Evolutionary conservation across 2,888 invertebrate genomes (phyloP).

Genomic region (Pammene aurita): DNA sequence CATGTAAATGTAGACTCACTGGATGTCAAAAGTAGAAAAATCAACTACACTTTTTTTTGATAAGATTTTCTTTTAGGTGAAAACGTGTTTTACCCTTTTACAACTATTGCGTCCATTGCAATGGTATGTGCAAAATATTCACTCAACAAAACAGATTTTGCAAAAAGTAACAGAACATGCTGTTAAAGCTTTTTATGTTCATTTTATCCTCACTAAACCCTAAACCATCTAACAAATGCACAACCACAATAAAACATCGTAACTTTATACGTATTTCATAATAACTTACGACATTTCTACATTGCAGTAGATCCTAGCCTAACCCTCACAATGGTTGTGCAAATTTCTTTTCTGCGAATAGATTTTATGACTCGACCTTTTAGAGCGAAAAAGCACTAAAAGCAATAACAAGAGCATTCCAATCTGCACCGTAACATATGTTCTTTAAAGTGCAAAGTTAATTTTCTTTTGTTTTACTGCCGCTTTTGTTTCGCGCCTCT

Average conservation of each 20-base stretch:
- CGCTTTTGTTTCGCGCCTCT: slow-evolving; percentile 64
- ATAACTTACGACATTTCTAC: neutral
- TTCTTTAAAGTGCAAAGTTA: slow-evolving; percentile 7
- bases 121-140: neutral
- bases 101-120: slow-evolving; percentile 9
- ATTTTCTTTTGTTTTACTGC: slow-evolving; percentile 61
- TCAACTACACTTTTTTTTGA: no score
- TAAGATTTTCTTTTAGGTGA: neutral
- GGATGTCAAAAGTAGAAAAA: no score
- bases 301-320: slow-evolving; percentile 21
- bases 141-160: slow-evolving; percentile 19
- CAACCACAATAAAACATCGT: neutral
- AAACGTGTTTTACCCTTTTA: neutral
- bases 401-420: slow-evolving; percentile 22
- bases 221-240: slow-evolving; percentile 10
- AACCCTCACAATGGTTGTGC: slow-evolving; percentile 59
- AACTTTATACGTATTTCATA: neutral
- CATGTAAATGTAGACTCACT: no score
- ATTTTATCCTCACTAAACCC: slow-evolving; percentile 24
- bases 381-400: slow-evolving; percentile 21
- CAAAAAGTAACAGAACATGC: slow-evolving; percentile 21
- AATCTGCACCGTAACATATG: slow-evolving; percentile 23
- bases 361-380: slow-evolving; percentile 45
- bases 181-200: slow-evolving; percentile 25
- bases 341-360: slow-evolving; percentile 78